phyloP scores from a whole-genome alignment of 2,797 vertebrate species.

The Galagoides demidoff region DNA sequence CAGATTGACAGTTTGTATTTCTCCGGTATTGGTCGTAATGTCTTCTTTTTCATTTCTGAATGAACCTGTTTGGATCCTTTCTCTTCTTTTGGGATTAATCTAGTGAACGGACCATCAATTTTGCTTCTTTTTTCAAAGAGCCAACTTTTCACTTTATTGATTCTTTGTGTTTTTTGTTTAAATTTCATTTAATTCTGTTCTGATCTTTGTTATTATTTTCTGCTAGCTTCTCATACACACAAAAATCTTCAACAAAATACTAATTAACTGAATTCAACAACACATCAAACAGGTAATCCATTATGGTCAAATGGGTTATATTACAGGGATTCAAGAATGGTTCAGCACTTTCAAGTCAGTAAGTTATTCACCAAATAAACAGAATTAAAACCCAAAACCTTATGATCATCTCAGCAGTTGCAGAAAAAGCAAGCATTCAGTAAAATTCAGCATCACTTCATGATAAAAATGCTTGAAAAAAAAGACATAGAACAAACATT shows the following conservation, averaged over 20 bases:
- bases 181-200: not conserved
- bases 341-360: not conserved
- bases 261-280: not conserved
- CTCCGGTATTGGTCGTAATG: not conserved
- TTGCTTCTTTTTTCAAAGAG: not conserved
- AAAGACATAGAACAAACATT: not conserved
- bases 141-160: not conserved
- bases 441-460: not conserved
- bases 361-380: not conserved
- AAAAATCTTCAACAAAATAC: not conserved
- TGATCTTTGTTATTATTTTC: not conserved
- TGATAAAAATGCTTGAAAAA: not conserved
- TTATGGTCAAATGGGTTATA: not conserved
- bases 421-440: not conserved
- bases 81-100: not conserved
- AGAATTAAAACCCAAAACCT: not conserved
- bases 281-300: not conserved
- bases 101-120: not conserved
- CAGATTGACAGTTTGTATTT: not conserved
- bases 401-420: not conserved
- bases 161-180: not conserved
- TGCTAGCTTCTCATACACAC: not conserved
- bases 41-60: not conserved
- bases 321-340: not conserved
- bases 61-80: not conserved